These are phyloP conservation scores for Fregetta grallaria DNA, from an alignment of 2,113 vertebrate genomes.

Conservation along the genomic window DNA sequence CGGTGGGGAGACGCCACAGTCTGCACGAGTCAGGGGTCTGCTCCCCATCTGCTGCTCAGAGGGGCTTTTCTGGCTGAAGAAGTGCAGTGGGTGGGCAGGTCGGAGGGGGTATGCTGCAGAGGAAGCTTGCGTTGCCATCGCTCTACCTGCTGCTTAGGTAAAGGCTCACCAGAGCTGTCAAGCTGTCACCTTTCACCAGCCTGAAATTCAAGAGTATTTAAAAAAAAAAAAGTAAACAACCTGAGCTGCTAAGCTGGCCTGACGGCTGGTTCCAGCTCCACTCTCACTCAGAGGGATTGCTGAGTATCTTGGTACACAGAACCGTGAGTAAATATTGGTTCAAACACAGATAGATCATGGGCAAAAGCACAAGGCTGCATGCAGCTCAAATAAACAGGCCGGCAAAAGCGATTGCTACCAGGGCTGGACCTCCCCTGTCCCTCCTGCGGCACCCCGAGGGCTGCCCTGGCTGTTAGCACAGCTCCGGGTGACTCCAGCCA, in stretches of 20 bases:
- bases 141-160: not conserved
- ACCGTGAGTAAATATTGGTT: slow-evolving; percentile 24
- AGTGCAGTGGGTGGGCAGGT: not conserved
- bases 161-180: not conserved
- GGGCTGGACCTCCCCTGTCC: not conserved
- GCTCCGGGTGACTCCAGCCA: not conserved
- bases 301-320: not conserved
- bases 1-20: not conserved
- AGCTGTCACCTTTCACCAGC: not conserved
- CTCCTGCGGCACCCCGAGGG: not conserved
- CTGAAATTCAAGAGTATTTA: not conserved
- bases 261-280: not conserved
- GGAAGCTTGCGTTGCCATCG: not conserved
- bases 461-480: not conserved
- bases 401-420: not conserved
- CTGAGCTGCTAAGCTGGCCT: not conserved
- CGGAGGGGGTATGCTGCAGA: not conserved
- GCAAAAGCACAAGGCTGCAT: not conserved
- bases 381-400: not conserved
- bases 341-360: not conserved
- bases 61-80: not conserved
- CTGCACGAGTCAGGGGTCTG: not conserved
- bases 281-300: not conserved
- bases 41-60: not conserved
- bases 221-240: not conserved